Evolutionary conservation across 2,113 vertebrate genomes (phyloP).

Genomic region (Pelmatolapia mariae): DNA sequence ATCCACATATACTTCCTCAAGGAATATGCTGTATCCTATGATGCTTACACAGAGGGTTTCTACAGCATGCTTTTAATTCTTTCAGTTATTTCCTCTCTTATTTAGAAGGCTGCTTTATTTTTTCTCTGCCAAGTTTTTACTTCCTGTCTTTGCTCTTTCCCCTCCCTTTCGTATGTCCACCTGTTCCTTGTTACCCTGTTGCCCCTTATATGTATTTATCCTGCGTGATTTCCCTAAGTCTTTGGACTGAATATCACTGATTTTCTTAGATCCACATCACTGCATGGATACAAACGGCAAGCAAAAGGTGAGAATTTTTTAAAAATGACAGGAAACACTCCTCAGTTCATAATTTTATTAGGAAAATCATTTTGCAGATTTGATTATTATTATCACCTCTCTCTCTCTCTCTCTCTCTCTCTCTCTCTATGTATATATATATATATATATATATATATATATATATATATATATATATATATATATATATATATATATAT

Average conservation of each 20-base stretch:
- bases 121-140: background rate
- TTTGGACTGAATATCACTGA: background rate
- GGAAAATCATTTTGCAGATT: slow-evolving; percentile 75
- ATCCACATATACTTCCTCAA: background rate
- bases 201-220: background rate
- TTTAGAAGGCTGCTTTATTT: background rate
- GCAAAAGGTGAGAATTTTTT: background rate
- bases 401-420: background rate
- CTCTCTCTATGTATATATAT: too few relatives aligned
- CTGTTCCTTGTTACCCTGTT: background rate
- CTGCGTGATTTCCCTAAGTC: background rate
- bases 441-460: slow-evolving; percentile 11
- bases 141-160: background rate
- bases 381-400: slow-evolving; percentile 61
- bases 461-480: slow-evolving; percentile 37
- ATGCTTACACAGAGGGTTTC: background rate
- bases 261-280: background rate
- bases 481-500: background rate
- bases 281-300: background rate
- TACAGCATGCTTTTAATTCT: background rate
- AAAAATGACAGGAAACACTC: background rate
- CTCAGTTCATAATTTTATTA: slow-evolving; percentile 71
- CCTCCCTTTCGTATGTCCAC: background rate
- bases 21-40: background rate
- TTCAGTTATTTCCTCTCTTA: background rate